phyloP scores from a whole-genome alignment of 2,888 invertebrate species.

The Lepidocyrtinus sp. region DNA sequence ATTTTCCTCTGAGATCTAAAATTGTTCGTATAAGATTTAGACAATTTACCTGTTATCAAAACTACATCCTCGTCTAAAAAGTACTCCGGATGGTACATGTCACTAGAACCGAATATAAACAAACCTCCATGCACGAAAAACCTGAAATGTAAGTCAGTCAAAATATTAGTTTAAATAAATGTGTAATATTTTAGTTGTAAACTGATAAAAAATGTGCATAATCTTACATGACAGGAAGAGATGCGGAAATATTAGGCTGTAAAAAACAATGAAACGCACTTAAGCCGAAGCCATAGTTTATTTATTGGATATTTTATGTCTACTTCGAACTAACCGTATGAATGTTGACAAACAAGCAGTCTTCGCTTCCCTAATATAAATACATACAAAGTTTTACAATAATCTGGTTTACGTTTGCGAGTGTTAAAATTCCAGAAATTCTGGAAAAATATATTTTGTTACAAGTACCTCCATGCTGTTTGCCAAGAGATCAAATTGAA shows the following conservation, averaged over 20 bases:
- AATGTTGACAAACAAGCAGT: constrained; percentile 19
- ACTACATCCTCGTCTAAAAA: constrained; percentile 40
- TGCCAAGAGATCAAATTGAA: constrained; percentile 48
- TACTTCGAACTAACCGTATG: background rate
- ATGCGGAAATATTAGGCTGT: background rate
- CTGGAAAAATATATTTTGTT: no score
- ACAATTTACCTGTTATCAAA: constrained; percentile 9
- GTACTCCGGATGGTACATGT: constrained; percentile 39
- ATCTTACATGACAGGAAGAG: constrained; percentile 38
- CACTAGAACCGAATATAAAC: constrained; percentile 40
- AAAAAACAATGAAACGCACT: background rate
- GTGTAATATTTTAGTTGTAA: no score
- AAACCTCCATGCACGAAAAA: constrained; percentile 51
- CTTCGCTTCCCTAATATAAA: constrained; percentile 41
- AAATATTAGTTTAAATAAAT: no score
- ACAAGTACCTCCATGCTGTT: constrained; percentile 25
- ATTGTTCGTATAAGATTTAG: background rate
- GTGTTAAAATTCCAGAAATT: no score
- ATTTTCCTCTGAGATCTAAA: background rate
- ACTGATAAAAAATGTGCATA: no score
- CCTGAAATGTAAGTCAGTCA: no score
- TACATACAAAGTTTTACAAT: no score
- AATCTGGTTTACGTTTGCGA: no score
- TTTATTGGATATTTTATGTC: background rate
- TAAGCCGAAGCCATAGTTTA: no score